These are phyloP conservation scores for Illadopsis cleaveri DNA, from an alignment of 2,113 vertebrate species.

Conservation along the genomic window DNA sequence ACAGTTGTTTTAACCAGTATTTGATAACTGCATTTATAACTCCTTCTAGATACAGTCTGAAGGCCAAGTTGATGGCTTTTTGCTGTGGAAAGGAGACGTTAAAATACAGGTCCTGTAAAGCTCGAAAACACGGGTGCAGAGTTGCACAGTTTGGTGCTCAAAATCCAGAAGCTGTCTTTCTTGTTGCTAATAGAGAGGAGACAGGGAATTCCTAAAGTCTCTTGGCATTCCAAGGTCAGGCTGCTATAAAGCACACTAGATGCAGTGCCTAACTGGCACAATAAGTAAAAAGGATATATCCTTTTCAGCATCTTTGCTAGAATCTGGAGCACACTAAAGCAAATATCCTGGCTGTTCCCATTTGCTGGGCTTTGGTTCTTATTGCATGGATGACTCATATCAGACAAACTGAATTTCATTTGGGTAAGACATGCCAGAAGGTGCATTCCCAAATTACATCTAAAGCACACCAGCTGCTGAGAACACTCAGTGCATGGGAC, in stretches of 20 bases:
- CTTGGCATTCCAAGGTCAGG: not conserved
- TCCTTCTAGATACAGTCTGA: not conserved
- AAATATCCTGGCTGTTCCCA: not conserved
- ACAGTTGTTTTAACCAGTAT: not conserved
- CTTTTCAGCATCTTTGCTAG: not conserved
- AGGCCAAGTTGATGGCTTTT: not conserved
- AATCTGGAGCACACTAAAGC: not conserved
- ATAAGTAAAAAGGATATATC: not conserved
- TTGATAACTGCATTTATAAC: not conserved
- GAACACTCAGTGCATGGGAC: not conserved
- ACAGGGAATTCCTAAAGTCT: not conserved
- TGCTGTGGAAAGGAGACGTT: not conserved
- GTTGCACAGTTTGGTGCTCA: fast-evolving
- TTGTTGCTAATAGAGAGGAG: not conserved
- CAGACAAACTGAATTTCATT: not conserved
- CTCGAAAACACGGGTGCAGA: not conserved
- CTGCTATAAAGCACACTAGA: not conserved
- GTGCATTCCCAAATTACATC: not conserved
- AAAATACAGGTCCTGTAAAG: not conserved
- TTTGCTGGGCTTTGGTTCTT: not conserved
- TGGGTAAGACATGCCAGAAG: not conserved
- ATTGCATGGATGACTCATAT: not conserved
- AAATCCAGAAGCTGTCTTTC: not conserved
- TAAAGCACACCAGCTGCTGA: not conserved
- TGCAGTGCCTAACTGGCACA: not conserved